Conservation (phyloP, 2,113 vertebrate species). For the Heptranchias perlo region DNA sequence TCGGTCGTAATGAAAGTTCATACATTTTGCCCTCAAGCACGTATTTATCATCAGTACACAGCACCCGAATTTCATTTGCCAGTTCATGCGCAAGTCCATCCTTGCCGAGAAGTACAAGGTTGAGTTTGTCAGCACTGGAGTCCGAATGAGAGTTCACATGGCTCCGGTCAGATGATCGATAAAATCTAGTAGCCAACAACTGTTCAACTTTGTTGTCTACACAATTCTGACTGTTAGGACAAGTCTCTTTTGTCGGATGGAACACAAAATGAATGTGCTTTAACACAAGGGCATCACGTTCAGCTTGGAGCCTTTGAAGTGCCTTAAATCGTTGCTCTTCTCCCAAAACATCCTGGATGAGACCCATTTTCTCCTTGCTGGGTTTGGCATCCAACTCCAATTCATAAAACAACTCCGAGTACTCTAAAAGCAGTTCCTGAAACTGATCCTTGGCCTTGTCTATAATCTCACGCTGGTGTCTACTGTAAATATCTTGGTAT, state of each 20-base stretch:
- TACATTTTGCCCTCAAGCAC: conserved; percentile 87
- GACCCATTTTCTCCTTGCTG: conserved; percentile 98
- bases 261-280: conserved; percentile 98
- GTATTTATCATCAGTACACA: conserved; percentile 88
- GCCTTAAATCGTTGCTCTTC: conserved; percentile 92
- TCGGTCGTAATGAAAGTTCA: conserved; percentile 81
- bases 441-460: conserved; percentile 93
- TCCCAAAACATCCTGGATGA: conserved; percentile 86
- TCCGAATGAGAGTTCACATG: conserved; percentile 66
- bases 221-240: conserved; percentile 77
- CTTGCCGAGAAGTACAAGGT: conserved; percentile 88
- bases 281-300: conserved; percentile 88
- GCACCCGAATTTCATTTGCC: conserved; percentile 90
- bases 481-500: conserved; percentile 88
- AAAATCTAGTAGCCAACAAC: conserved; percentile 67
- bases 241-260: conserved; percentile 93
- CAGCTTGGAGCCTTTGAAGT: conserved; percentile 86
- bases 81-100: conserved; percentile 85
- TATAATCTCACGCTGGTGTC: conserved; percentile 91
- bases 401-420: conserved; percentile 95
- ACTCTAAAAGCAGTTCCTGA: conserved; percentile 90
- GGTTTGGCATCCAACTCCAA: conserved; percentile 93
- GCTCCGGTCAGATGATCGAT: conserved; percentile 67
- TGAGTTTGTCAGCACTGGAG: conserved; percentile 73
- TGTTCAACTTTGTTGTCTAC: conserved; percentile 85